Evolutionary conservation across 2,113 vertebrate genomes (phyloP).

Genomic region (Oryzias celebensis): DNA sequence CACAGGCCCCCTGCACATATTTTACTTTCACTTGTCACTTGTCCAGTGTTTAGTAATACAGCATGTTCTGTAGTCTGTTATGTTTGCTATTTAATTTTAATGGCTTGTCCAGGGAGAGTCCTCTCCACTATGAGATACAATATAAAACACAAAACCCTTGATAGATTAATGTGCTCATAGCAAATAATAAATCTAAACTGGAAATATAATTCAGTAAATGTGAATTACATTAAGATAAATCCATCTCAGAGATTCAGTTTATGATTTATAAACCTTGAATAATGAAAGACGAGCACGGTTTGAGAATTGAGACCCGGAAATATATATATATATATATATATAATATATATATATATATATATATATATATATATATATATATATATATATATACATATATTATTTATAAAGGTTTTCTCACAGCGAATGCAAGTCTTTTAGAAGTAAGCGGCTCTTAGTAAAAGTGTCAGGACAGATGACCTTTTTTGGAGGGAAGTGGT

Average conservation of each 20-base stretch:
- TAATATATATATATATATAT: too few relatives aligned
- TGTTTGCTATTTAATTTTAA: conserved; percentile 57
- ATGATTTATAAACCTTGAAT: conserved; percentile 62
- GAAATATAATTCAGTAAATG: conserved; percentile 67
- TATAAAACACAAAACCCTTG: conserved; percentile 36
- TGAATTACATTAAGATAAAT: conserved; percentile 64
- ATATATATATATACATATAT: too few relatives aligned
- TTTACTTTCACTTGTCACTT: conserved; percentile 57
- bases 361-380: too few relatives aligned
- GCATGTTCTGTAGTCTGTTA: conserved; percentile 52
- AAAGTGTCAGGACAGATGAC: conserved; percentile 25
- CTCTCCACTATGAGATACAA: conserved; percentile 34
- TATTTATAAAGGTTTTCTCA: conserved; percentile 11
- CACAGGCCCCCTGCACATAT: conserved; percentile 18
- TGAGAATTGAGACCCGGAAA: conserved; percentile 29
- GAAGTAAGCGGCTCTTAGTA: conserved; percentile 35
- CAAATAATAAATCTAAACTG: conserved; percentile 66
- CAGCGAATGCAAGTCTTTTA: conserved; percentile 40
- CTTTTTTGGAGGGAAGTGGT: conserved; percentile 36
- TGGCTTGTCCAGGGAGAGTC: conserved; percentile 32
- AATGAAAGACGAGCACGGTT: conserved; percentile 55
- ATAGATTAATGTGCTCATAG: conserved; percentile 51
- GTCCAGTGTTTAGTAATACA: conserved; percentile 55
- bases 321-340: too few relatives aligned
- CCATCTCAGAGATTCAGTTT: conserved; percentile 65